Evolutionary conservation across 2,113 vertebrate genomes (phyloP).

Genomic region (Shinisaurus crocodilurus): DNA sequence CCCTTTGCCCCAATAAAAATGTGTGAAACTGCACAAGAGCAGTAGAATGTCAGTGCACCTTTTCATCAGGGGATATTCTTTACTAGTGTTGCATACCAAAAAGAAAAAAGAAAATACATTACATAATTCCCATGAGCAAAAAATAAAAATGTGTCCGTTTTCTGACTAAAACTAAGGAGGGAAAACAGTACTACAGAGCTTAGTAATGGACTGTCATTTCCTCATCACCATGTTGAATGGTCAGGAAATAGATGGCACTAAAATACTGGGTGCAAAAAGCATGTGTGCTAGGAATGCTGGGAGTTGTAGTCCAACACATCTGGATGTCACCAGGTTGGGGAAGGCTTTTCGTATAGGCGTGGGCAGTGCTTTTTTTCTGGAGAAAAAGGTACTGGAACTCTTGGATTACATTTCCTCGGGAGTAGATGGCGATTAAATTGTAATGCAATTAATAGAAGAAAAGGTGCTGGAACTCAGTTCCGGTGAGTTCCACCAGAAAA

Average conservation of each 20-base stretch:
- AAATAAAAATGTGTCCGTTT: background rate
- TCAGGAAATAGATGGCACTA: background rate
- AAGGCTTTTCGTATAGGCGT: too few relatives aligned
- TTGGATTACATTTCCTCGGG: too few relatives aligned
- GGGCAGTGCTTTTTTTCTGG: too few relatives aligned
- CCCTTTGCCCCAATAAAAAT: background rate
- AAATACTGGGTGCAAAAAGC: background rate
- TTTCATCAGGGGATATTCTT: background rate
- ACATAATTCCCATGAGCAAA: background rate
- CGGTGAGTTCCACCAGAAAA: too few relatives aligned
- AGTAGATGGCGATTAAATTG: too few relatives aligned
- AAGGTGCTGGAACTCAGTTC: too few relatives aligned
- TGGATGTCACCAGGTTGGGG: too few relatives aligned
- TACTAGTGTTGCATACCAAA: background rate
- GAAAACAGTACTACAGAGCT: background rate
- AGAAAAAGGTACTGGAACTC: too few relatives aligned
- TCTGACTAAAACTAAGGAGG: background rate
- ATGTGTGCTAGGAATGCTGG: background rate
- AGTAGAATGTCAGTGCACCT: background rate
- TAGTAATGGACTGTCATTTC: background rate
- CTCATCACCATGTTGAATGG: background rate
- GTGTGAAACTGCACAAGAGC: background rate
- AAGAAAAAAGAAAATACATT: too few relatives aligned
- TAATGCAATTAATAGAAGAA: too few relatives aligned
- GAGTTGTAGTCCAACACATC: too few relatives aligned